Base-by-base conservation (phyloP, 1,140 invertebrate genomes). In the Ephestia elutella region DNA sequence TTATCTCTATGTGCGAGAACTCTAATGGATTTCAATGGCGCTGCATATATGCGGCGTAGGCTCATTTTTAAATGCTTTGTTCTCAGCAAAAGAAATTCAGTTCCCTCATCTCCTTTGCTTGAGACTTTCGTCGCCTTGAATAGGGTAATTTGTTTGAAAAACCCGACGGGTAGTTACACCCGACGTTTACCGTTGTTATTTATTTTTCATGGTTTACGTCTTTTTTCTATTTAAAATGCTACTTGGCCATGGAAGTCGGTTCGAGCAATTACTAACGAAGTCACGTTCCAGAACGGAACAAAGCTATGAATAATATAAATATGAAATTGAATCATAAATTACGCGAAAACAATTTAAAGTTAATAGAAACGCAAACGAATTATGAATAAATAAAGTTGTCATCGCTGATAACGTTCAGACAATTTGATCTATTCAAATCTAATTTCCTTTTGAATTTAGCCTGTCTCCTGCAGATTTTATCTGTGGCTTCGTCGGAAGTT, bases 11-110 rank as follows among this genome's bases (percentile, higher is more conserved):
- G 69, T 64, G 63, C 62, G 62, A 73, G 66, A 59, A 71, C 68
- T 71, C 72, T 82, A 83, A 83, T 85, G 80, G 81, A 74, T 84
- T 82, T 79, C 75, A 83, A 82, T 78, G 73, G 78, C 75, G 74
- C 68, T 80, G 74, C 78, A 82, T 79, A 77, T 78, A 79, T 78
- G 72, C 62, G 62, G 78, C 73, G 75, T 76, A 78, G 80, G 75
- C 75, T 80, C 76, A 70, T 71, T 76, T 67, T 78, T 74, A 80
- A 84, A 77, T 71, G 75, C 75, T 82, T 86, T 82, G 77, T 86
- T 82, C 80, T 75, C 62, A 38, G 66, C 58, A 71, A 82, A 82
- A 77, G 73, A 82, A 80, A 78, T 82, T 82, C 78, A 66, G 71
- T 67, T 75, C 75, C 59, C 69, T 68, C 68, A 65, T 74, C 73